Evolutionary conservation across 2,113 vertebrate species (phyloP).

Genomic region (Phalacrocorax carbo): DNA sequence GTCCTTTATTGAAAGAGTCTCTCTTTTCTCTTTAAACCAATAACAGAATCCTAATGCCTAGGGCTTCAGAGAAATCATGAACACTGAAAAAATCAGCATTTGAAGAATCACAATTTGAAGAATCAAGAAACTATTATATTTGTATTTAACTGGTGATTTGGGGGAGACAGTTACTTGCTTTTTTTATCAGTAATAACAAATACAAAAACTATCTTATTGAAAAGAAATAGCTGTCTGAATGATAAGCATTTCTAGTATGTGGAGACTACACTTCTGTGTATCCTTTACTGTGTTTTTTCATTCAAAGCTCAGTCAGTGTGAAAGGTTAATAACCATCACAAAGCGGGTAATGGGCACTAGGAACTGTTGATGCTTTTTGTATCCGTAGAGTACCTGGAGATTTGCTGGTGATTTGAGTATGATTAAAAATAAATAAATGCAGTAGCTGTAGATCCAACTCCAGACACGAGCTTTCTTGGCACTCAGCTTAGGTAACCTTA

Average conservation of each 20-base stretch:
- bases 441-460: constrained; percentile 16
- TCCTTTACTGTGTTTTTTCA: not conserved
- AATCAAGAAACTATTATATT: not conserved
- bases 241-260: not conserved
- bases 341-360: not conserved
- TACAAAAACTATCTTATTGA: not conserved
- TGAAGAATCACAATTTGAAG: not conserved
- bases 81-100: not conserved
- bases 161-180: not conserved
- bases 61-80: not conserved
- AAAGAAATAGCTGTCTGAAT: not conserved
- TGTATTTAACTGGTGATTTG: not conserved
- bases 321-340: constrained; percentile 31
- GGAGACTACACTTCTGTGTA: not conserved
- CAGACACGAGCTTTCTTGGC: constrained; percentile 1
- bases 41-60: not conserved
- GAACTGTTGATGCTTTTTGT: not conserved
- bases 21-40: not conserved
- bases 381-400: not conserved
- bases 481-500: not conserved
- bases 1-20: not conserved
- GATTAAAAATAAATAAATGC: constrained; percentile 58
- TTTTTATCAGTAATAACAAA: not conserved
- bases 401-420: not conserved
- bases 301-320: not conserved